These are phyloP conservation scores for Carassius carassius DNA, from an alignment of 2,113 vertebrate species.

Conservation along the genomic window DNA sequence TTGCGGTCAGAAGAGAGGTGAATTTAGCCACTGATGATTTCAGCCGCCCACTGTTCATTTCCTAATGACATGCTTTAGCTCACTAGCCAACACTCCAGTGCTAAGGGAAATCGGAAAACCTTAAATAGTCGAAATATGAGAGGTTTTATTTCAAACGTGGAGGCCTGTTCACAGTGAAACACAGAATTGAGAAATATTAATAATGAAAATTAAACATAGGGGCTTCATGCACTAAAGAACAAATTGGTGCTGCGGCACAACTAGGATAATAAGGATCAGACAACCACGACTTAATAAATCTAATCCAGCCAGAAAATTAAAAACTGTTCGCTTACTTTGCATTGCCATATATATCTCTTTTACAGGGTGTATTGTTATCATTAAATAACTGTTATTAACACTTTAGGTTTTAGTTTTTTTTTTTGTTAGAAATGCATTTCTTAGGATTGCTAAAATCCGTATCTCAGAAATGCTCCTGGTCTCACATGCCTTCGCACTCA, in stretches of 20 bases:
- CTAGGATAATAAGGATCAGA: not conserved
- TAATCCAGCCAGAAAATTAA: not conserved
- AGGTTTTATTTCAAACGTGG: not conserved
- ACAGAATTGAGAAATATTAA: not conserved
- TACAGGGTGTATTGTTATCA: not conserved
- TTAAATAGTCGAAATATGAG: not conserved
- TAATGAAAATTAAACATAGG: not conserved
- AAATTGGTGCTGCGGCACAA: not conserved
- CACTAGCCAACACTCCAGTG: not conserved
- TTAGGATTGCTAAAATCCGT: conserved; percentile 25
- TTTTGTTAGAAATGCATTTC: not conserved
- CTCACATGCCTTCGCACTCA: not conserved
- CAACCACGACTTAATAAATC: not conserved
- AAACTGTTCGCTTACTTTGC: not conserved
- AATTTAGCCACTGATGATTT: not conserved
- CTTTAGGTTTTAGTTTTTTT: not conserved
- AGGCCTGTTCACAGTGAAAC: not conserved
- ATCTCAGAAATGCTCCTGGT: conserved; percentile 37
- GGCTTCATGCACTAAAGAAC: not conserved
- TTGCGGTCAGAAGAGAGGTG: conserved; percentile 26
- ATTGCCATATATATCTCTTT: not conserved
- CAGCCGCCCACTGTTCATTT: not conserved
- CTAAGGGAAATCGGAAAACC: not conserved
- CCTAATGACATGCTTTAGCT: conserved; percentile 21
- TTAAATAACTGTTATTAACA: not conserved